Percentiles rank a stretch among this genome's conserved stretches.
Conservation (phyloP, 2,888 invertebrate genomes). For the Andrena haemorrhoa region DNA sequence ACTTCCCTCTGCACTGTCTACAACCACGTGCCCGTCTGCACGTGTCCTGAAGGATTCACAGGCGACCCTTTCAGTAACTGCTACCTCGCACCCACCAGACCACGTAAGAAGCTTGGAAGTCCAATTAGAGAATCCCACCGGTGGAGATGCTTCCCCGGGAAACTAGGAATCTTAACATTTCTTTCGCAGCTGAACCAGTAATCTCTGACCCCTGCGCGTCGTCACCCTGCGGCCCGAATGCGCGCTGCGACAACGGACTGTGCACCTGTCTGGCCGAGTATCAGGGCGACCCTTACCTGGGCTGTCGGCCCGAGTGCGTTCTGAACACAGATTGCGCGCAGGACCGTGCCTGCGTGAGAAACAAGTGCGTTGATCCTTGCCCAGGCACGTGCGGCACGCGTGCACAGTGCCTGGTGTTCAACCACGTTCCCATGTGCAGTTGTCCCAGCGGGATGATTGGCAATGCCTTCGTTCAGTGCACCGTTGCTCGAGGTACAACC, state of each 20-base stretch:
- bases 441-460: conserved; percentile 90
- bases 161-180: not conserved
- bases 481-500: conserved; percentile 39
- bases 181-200: conserved; percentile 79
- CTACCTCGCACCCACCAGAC: conserved; percentile 86
- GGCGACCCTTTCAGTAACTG: conserved; percentile 95
- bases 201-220: conserved; percentile 88
- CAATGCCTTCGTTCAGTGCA: conserved; percentile 88
- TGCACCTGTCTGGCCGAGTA: conserved; percentile 88
- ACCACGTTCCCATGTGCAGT: conserved; percentile 85
- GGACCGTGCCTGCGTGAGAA: conserved; percentile 84
- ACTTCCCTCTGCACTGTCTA: conserved; percentile 92
- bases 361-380: conserved; percentile 85
- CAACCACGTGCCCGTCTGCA: conserved; percentile 94
- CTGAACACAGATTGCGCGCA: conserved; percentile 84
- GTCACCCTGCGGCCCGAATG: conserved; percentile 87
- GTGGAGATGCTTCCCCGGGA: not conserved
- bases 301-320: conserved; percentile 84
- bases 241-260: conserved; percentile 86
- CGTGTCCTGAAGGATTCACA: conserved; percentile 92
- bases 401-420: conserved; percentile 84
- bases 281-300: conserved; percentile 87
- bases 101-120: conserved; percentile 72
- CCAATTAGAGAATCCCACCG: not conserved
- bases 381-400: conserved; percentile 85